These are phyloP conservation scores for Peromyscus attwateri DNA, from an alignment of 2,797 vertebrate species.

Conservation along the genomic window DNA sequence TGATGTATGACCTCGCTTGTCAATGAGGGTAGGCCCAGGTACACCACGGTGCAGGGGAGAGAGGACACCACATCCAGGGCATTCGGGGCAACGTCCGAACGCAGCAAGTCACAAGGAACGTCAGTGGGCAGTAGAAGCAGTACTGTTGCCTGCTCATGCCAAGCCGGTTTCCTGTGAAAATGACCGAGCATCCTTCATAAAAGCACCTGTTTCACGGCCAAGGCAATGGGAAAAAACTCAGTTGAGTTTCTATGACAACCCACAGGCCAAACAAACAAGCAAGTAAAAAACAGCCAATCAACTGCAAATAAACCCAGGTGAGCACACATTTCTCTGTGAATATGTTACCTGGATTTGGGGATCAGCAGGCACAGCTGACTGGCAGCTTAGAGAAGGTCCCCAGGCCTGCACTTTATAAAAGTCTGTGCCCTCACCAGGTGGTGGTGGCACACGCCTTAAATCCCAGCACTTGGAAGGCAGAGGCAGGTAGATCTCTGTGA, in stretches of 20 bases:
- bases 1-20: not conserved
- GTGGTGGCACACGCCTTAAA: not conserved
- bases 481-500: not conserved
- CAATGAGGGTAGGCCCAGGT: not conserved
- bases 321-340: not conserved
- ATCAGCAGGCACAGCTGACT: not conserved
- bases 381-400: not conserved
- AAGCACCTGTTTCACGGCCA: not conserved
- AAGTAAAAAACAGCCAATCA: not conserved
- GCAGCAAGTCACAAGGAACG: not conserved
- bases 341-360: not conserved
- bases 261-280: not conserved
- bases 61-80: not conserved
- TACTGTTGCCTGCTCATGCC: no score
- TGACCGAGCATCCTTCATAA: not conserved
- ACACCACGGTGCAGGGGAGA: not conserved
- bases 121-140: fast-evolving
- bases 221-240: not conserved
- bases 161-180: not conserved
- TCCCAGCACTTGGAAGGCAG: not conserved
- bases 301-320: not conserved
- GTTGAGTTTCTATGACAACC: not conserved
- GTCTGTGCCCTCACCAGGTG: not conserved
- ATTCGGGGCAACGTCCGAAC: not conserved
- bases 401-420: not conserved